phyloP scores from a whole-genome alignment of 2,888 invertebrate species.

The Phalera bucephala region DNA sequence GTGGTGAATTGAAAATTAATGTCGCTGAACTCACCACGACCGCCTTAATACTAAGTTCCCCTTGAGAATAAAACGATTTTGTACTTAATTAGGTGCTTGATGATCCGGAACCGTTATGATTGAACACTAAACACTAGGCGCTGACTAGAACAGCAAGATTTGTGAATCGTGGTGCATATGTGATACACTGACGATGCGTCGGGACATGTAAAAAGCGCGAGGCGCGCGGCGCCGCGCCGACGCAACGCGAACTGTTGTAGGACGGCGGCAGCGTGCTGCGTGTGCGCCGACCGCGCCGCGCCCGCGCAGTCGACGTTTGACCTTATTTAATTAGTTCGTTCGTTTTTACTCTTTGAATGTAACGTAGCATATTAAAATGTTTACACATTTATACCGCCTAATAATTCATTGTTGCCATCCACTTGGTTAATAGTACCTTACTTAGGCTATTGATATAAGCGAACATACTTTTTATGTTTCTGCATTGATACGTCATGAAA shows the following conservation, averaged over 20 bases:
- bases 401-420: constrained; percentile 72
- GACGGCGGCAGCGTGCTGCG: constrained; percentile 42
- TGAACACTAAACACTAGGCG: not conserved
- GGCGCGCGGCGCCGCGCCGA: constrained; percentile 43
- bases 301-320: constrained; percentile 64
- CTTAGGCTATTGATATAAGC: too few species aligned
- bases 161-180: not conserved
- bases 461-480: too few species aligned
- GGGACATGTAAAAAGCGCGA: constrained; percentile 36
- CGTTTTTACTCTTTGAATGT: constrained; percentile 79
- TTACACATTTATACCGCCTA: constrained; percentile 66
- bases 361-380: constrained; percentile 75
- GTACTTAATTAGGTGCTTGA: not conserved
- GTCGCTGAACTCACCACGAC: not conserved
- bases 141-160: not conserved
- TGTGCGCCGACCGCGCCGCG: constrained; percentile 33
- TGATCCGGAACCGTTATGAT: not conserved
- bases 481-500: too few species aligned
- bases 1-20: not conserved
- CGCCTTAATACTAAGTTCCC: not conserved
- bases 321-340: constrained; percentile 82
- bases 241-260: constrained; percentile 52
- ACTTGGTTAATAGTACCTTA: constrained; percentile 56
- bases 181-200: constrained; percentile 18
- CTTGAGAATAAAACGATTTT: not conserved